Percentiles rank a stretch among this genome's conserved stretches.
Evolutionary conservation across 2,888 invertebrate species (phyloP).

Genomic region (Alitta virens): DNA sequence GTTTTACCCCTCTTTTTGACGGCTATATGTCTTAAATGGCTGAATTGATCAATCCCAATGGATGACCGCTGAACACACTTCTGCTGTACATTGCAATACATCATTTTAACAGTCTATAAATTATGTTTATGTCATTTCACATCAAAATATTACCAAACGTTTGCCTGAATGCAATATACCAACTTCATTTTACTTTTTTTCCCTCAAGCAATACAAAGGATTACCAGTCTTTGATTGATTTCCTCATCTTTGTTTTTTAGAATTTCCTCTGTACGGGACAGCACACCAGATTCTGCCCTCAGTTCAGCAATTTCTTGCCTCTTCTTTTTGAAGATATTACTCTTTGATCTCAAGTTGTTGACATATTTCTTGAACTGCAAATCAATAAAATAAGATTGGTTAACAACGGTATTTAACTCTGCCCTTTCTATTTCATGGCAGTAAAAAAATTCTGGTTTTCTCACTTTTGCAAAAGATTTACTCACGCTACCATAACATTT

Average conservation of each 20-base stretch:
- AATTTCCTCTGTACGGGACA: slow-evolving; percentile 74
- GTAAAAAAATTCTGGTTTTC: neutral
- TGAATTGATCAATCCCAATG: too few species aligned
- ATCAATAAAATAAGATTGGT: neutral
- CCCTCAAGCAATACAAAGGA: too few species aligned
- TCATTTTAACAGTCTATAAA: too few species aligned
- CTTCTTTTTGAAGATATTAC: slow-evolving; percentile 78
- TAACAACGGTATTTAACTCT: neutral
- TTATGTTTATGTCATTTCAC: too few species aligned
- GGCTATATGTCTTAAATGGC: too few species aligned
- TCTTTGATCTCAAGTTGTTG: slow-evolving; percentile 75
- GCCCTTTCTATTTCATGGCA: too few species aligned
- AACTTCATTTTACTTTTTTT: too few species aligned
- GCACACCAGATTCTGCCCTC: slow-evolving; percentile 74
- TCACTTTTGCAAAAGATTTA: neutral
- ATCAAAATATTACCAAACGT: too few species aligned
- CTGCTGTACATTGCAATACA: too few species aligned
- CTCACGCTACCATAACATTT: neutral
- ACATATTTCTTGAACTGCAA: slow-evolving; percentile 78
- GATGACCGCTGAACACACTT: too few species aligned
- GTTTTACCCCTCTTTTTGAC: too few species aligned
- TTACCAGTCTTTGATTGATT: slow-evolving; percentile 63
- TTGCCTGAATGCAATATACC: too few species aligned
- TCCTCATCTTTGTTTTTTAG: slow-evolving; percentile 62
- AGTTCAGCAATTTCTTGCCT: slow-evolving; percentile 73